phyloP scores from a whole-genome alignment of 2,797 vertebrate genomes.

The Eupleurogrammus muticus region DNA sequence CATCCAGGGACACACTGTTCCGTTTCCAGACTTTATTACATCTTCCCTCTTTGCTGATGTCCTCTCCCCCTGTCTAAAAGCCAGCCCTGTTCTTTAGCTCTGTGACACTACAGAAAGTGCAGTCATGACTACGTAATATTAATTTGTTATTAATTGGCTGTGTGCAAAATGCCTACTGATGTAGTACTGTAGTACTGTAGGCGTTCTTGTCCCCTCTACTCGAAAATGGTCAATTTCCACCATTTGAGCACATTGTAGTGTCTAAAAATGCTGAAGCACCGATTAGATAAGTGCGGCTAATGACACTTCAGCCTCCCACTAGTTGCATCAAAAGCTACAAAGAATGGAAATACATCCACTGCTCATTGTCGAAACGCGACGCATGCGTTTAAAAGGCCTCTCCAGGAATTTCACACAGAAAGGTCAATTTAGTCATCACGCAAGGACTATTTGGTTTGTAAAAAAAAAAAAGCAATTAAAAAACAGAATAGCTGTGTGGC shows the following conservation, averaged over 20 bases:
- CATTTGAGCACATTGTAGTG: background rate
- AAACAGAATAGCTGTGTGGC: background rate
- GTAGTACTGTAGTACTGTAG: too few relatives aligned
- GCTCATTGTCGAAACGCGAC: background rate
- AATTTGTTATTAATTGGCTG: background rate
- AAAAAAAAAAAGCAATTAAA: background rate
- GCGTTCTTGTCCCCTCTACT: too few relatives aligned
- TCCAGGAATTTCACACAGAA: background rate
- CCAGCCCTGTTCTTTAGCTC: too few relatives aligned
- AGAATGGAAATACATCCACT: background rate
- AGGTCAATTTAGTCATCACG: background rate
- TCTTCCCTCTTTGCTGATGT: too few relatives aligned
- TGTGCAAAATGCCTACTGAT: background rate
- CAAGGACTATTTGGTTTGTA: background rate
- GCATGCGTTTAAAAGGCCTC: background rate
- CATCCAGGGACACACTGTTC: too few relatives aligned
- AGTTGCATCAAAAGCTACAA: background rate
- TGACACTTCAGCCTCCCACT: background rate
- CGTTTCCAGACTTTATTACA: too few relatives aligned
- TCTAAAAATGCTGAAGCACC: background rate
- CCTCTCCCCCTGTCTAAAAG: too few relatives aligned
- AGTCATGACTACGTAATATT: too few relatives aligned
- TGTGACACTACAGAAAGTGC: too few relatives aligned
- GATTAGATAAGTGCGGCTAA: slow-evolving; percentile 1
- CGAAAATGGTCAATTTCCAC: too few relatives aligned